These are phyloP conservation scores for Sinocyclocheilus anshuiensis DNA, from an alignment of 2,113 vertebrate genomes.

Conservation along the genomic window DNA sequence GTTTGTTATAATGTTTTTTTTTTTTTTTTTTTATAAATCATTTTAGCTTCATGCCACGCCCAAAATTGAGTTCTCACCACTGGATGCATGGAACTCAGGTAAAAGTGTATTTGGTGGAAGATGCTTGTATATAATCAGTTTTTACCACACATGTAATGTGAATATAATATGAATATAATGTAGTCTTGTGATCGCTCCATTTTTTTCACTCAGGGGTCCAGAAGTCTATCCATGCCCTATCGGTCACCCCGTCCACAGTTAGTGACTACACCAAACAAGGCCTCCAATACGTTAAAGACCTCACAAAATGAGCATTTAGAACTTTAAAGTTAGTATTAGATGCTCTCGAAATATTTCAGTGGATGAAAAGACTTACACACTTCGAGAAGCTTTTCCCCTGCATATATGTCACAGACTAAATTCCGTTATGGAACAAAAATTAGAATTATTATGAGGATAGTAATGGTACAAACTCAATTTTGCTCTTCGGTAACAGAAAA, in stretches of 20 bases:
- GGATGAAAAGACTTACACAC: neutral
- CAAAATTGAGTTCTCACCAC: slow-evolving; percentile 81
- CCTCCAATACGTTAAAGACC: slow-evolving; percentile 83
- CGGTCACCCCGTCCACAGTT: slow-evolving; percentile 81
- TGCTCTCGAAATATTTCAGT: neutral
- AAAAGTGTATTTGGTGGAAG: slow-evolving; percentile 47
- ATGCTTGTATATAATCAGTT: neutral
- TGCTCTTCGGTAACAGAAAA: neutral
- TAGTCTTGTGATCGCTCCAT: neutral
- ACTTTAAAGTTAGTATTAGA: neutral
- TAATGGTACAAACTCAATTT: no score
- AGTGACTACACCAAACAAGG: slow-evolving; percentile 79
- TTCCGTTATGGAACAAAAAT: neutral
- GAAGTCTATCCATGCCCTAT: slow-evolving; percentile 80
- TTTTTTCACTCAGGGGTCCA: slow-evolving; percentile 79
- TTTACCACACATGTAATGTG: neutral
- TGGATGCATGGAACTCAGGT: slow-evolving; percentile 90
- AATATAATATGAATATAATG: neutral
- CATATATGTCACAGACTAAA: neutral
- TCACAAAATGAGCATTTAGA: slow-evolving; percentile 75
- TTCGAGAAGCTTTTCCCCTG: neutral
- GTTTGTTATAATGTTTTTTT: neutral
- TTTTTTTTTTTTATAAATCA: neutral
- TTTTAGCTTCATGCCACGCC: slow-evolving; percentile 83
- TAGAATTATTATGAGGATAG: neutral